A percentile compares a stretch with the other conserved stretches of the same genome.
Conservation (phyloP, 2,113 vertebrate species). For the Thymallus thymallus region DNA sequence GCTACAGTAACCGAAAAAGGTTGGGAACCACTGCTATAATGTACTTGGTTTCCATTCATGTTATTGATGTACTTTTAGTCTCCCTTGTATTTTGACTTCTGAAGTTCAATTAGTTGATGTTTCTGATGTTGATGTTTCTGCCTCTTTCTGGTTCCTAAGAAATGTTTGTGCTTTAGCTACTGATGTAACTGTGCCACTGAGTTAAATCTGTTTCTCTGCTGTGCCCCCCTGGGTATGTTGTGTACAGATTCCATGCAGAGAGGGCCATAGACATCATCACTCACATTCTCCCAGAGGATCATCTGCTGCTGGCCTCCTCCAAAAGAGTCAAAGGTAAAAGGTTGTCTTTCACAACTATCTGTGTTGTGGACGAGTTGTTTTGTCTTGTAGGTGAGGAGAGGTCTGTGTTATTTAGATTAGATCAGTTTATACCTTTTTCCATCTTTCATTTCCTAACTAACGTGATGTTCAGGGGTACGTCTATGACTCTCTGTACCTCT, state of each 20-base stretch:
- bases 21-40: background rate
- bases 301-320: slow-evolving; percentile 95
- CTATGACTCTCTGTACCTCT: background rate
- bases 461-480: background rate
- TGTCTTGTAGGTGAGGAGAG: background rate
- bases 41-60: background rate
- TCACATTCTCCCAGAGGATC: slow-evolving; percentile 98
- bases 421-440: too few species aligned
- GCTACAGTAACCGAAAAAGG: too few species aligned
- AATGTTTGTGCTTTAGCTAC: slow-evolving; percentile 23
- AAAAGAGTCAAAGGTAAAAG: slow-evolving; percentile 96
- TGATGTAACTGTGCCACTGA: slow-evolving; percentile 31
- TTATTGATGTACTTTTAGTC: background rate
- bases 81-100: background rate
- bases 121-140: too few species aligned
- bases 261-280: slow-evolving; percentile 99
- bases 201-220: slow-evolving; percentile 9
- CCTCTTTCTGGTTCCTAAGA: slow-evolving; percentile 17
- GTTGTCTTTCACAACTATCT: background rate
- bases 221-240: slow-evolving; percentile 28
- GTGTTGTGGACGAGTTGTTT: background rate
- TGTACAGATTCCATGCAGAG: slow-evolving; percentile 92
- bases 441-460: background rate
- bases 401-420: too few species aligned
- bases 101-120: too few species aligned